Conservation (phyloP, 2,888 invertebrate genomes). For the Clepsis dumicolana region DNA sequence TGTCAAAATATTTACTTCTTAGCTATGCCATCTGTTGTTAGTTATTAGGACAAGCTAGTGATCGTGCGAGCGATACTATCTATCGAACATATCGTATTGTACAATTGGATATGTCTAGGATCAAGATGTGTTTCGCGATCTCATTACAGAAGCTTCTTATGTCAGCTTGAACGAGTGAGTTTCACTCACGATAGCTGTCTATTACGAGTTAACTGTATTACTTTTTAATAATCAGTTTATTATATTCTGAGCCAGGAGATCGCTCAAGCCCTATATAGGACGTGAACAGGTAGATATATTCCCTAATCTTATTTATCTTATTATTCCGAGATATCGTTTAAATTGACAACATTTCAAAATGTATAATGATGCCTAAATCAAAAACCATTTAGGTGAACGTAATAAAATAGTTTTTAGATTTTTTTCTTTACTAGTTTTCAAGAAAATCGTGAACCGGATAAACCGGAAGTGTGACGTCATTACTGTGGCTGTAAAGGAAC, state of each 20-base stretch:
- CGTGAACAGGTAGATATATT: not conserved
- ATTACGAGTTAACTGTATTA: slow-evolving; percentile 47
- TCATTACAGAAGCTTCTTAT: slow-evolving; percentile 49
- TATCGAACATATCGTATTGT: slow-evolving; percentile 42
- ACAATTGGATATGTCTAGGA: slow-evolving; percentile 59
- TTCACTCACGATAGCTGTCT: slow-evolving; percentile 68
- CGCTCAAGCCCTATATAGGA: not conserved
- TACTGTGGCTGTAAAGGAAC: too few species aligned
- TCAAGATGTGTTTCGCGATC: slow-evolving; percentile 52
- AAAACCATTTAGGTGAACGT: too few species aligned
- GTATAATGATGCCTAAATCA: too few species aligned
- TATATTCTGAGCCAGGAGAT: not conserved
- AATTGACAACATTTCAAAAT: too few species aligned
- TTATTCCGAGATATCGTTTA: not conserved
- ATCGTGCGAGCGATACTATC: slow-evolving; percentile 30
- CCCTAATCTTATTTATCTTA: not conserved
- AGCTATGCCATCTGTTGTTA: slow-evolving; percentile 31
- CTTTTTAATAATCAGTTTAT: too few species aligned
- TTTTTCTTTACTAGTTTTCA: too few species aligned
- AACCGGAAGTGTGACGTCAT: too few species aligned
- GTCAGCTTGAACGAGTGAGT: slow-evolving; percentile 53
- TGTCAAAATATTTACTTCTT: slow-evolving; percentile 26
- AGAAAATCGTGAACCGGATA: too few species aligned
- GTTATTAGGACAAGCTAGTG: slow-evolving; percentile 32
- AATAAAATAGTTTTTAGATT: too few species aligned